Percentiles rank a stretch among this genome's conserved stretches.
phyloP scores from a whole-genome alignment of 1,140 invertebrate species.

The Conus ventricosus region DNA sequence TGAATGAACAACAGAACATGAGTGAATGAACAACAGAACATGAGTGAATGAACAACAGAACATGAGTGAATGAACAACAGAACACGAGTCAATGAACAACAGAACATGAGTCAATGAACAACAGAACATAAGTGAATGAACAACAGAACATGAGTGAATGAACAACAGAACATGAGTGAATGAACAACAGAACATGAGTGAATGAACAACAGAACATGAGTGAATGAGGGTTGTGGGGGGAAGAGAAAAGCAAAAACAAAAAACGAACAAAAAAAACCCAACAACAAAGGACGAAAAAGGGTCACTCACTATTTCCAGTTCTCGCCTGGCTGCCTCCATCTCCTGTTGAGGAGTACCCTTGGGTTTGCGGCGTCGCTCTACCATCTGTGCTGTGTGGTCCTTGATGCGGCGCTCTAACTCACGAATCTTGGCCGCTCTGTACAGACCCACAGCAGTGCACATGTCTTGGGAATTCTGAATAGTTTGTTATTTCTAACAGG shows the following conservation, averaged over 20 bases:
- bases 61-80: neutral
- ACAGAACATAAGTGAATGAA: neutral
- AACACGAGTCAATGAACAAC: neutral
- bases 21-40: neutral
- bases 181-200: constrained; percentile 3
- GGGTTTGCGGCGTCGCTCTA: constrained; percentile 66
- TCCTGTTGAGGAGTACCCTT: constrained; percentile 71
- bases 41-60: neutral
- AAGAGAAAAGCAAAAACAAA: no score
- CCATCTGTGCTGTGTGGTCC: constrained; percentile 66
- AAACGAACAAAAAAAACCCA: neutral
- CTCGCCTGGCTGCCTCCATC: constrained; percentile 68
- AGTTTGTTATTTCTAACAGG: no score
- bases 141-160: neutral
- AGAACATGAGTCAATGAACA: constrained; percentile 1
- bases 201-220: neutral
- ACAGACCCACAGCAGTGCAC: neutral
- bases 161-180: neutral
- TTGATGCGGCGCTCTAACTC: constrained; percentile 70
- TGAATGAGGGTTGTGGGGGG: no score
- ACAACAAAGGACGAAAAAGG: neutral
- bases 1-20: neutral
- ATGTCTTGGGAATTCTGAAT: no score
- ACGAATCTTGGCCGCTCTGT: constrained; percentile 62
- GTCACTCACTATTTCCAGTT: constrained; percentile 69